Base-by-base conservation (phyloP, 1,140 invertebrate species). In the Campodea augens region DNA sequence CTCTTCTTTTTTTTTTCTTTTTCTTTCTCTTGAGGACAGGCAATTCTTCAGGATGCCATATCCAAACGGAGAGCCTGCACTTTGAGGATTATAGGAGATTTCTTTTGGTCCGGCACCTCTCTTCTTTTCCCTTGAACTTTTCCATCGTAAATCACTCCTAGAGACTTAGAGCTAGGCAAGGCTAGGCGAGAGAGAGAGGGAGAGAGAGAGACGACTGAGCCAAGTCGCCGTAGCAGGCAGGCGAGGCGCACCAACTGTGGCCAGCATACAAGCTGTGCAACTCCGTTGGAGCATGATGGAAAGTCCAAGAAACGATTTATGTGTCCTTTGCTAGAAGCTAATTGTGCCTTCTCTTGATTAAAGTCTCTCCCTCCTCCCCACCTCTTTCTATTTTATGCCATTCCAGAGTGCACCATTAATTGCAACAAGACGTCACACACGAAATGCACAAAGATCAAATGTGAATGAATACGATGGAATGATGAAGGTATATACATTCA, bases 91-190 rank as follows among this genome's bases (percentile, higher is more conserved):
- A 32, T 32, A 15, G 27, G 27, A 32, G 27, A 32, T 32, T 32
- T 32, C 27, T 32, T 32, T 32, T 32, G 27, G 27, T 32, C 27
- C 27, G 27, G 27, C 27, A 32, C 27, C 27, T 32, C 27, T 32
- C 27, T 32, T 32, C 27, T 32, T 32, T n/a, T 32, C 27, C 27
- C 27, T 32, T 32, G 27, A 32, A 32, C 27, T 32, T 32, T 32
- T 7, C 7, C 27, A n/a, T 15, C 27, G 15, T 32, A 32, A 32
- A 32, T 32, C 27, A 10, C 7, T 7, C 7, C 7, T 15, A 7
- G 7, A 32, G 27, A 32, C 27, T 32, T 32, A 32, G 27, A 32
- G 27, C 7, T 7, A 32, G 27, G 15, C 15, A 15, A 15, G n/a
- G n/a, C n/a, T n/a, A n/a, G n/a, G n/a, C n/a, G n/a, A n/a, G n/a